Percentiles rank a stretch among this genome's conserved stretches.
Evolutionary conservation across 1,140 invertebrate genomes (phyloP).

Genomic region (Orchesella cincta): DNA sequence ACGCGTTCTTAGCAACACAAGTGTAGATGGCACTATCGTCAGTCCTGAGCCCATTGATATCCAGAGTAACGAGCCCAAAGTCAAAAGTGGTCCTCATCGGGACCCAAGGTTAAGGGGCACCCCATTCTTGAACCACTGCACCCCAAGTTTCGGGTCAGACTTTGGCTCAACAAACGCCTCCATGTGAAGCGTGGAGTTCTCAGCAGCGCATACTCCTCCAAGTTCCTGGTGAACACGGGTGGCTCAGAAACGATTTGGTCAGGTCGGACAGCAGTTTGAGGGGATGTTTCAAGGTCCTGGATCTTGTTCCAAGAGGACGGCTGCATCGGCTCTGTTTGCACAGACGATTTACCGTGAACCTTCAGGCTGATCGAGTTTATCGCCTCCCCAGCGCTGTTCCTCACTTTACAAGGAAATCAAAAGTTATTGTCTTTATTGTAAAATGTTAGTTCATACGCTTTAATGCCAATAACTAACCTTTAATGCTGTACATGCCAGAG

Average conservation of each 20-base stretch:
- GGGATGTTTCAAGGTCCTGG: conserved; percentile 58
- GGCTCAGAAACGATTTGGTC: conserved; percentile 79
- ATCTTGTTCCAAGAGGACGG: conserved; percentile 88
- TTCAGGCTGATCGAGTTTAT: conserved; percentile 85
- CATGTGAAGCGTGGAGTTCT: conserved; percentile 86
- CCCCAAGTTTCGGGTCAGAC: conserved; percentile 66
- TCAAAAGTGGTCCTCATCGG: conserved; percentile 85
- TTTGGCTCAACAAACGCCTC: conserved; percentile 95
- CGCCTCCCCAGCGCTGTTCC: conserved; percentile 85
- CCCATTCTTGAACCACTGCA: conserved; percentile 85
- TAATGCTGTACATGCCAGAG: conserved; percentile 82
- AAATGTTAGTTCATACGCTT: no score
- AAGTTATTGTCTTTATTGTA: no score
- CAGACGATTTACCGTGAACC: conserved; percentile 67
- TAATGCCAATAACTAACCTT: no score
- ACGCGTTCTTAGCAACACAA: conserved; percentile 86
- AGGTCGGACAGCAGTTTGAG: conserved; percentile 63
- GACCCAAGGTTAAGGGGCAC: conserved; percentile 63
- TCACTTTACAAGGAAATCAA: no score
- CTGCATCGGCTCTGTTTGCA: conserved; percentile 76
- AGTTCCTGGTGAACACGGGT: conserved; percentile 86
- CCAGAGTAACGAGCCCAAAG: conserved; percentile 89
- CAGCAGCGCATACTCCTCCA: conserved; percentile 82
- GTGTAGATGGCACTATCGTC: conserved; percentile 94
- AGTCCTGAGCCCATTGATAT: conserved; percentile 78